Conservation (phyloP, 1,140 invertebrate genomes). For the Diplogasteroides magnus region DNA sequence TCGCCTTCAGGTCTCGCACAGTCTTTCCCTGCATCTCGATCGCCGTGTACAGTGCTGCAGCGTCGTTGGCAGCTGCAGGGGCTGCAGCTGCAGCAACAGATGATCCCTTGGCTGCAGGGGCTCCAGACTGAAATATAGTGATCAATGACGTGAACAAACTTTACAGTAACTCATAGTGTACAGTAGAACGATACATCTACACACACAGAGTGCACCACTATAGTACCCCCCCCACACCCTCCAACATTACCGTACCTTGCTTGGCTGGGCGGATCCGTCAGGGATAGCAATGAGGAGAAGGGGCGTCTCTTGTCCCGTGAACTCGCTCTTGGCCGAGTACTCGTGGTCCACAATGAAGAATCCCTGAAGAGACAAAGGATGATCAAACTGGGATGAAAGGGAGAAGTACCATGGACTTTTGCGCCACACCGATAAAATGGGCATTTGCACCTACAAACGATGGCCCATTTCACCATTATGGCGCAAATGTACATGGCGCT, state of each 20-base stretch:
- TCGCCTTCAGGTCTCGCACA: slow-evolving; percentile 27
- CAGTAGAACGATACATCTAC: slow-evolving; percentile 8
- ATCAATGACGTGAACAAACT: too few species aligned
- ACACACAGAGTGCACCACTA: too few species aligned
- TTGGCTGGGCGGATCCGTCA: slow-evolving; percentile 30
- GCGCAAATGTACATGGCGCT: too few species aligned
- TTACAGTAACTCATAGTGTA: too few species aligned
- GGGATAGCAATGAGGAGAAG: slow-evolving; percentile 45
- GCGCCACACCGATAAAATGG: too few species aligned
- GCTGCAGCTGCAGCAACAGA: slow-evolving; percentile 11
- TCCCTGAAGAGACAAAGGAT: too few species aligned
- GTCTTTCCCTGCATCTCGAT: slow-evolving; percentile 13
- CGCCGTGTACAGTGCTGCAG: slow-evolving; percentile 3
- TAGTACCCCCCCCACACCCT: too few species aligned
- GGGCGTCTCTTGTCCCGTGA: slow-evolving; percentile 23
- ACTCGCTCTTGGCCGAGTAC: slow-evolving; percentile 20
- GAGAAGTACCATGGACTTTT: too few species aligned
- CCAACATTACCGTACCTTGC: neutral
- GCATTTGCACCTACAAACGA: too few species aligned
- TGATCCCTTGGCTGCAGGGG: neutral
- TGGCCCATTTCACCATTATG: too few species aligned
- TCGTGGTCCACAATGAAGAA: slow-evolving; percentile 79
- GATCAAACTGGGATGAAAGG: too few species aligned
- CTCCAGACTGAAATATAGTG: too few species aligned
- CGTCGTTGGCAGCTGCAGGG: slow-evolving; percentile 1